Percentiles rank a stretch among this genome's conserved stretches.
Evolutionary conservation across 2,888 invertebrate genomes (phyloP).

Genomic region (Sarcophaga carnaria): DNA sequence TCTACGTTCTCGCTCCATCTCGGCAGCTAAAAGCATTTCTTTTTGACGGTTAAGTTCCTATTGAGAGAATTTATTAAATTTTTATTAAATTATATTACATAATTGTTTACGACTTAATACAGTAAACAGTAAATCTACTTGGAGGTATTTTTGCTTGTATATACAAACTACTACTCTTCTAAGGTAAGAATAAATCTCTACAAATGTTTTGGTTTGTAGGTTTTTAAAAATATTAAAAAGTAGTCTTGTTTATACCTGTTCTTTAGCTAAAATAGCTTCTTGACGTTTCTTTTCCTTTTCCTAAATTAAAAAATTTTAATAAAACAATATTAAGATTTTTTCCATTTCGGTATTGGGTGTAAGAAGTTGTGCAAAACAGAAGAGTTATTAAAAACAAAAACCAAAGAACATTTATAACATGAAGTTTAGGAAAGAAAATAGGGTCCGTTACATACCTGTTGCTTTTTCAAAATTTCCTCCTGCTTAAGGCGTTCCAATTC

Average conservation of each 20-base stretch:
- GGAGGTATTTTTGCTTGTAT: background rate
- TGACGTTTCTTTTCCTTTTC: constrained; percentile 95
- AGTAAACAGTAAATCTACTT: too few relatives aligned
- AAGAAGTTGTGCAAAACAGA: constrained; percentile 30
- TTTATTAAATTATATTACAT: background rate
- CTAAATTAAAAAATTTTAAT: constrained; percentile 83
- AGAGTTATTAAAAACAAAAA: constrained; percentile 37
- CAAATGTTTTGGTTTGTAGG: constrained; percentile 39
- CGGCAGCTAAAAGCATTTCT: constrained; percentile 91
- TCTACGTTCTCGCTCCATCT: constrained; percentile 93
- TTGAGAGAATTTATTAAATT: constrained; percentile 81
- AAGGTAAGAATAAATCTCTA: constrained; percentile 58
- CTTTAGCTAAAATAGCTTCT: constrained; percentile 93
- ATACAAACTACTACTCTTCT: constrained; percentile 62
- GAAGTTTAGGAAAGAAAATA: constrained; percentile 23
- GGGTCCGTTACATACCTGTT: constrained; percentile 86
- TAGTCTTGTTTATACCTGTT: constrained; percentile 87
- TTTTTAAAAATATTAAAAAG: constrained; percentile 28
- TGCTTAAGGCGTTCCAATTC: constrained; percentile 91
- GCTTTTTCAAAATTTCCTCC: constrained; percentile 92
- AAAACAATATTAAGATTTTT: constrained; percentile 66
- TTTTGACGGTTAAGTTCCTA: constrained; percentile 95
- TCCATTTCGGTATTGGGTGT: constrained; percentile 12
- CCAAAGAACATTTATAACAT: constrained; percentile 21
- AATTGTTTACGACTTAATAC: too few relatives aligned